Evolutionary conservation across 2,888 invertebrate genomes (phyloP).

Genomic region (Drosophila ezoana): DNA sequence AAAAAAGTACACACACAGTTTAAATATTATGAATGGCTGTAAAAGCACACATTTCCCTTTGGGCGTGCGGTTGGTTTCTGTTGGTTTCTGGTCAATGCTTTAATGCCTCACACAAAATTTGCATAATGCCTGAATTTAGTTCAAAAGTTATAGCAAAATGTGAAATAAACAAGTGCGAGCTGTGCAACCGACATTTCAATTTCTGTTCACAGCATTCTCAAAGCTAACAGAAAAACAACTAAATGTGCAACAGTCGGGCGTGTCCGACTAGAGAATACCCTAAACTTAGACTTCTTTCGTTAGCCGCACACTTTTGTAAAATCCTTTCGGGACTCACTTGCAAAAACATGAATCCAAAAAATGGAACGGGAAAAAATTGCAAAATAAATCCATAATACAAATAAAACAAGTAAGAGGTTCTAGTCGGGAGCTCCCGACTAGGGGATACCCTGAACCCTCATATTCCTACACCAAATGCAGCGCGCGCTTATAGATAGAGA

Average conservation of each 20-base stretch:
- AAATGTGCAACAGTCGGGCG: neutral
- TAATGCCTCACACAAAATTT: slow-evolving; percentile 14
- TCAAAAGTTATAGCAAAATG: neutral
- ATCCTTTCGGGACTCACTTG: too few relatives aligned
- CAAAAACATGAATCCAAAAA: too few relatives aligned
- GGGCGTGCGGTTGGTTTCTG: neutral
- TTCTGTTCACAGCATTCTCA: neutral
- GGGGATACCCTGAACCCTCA: too few relatives aligned
- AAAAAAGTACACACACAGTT: neutral
- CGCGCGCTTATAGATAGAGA: too few relatives aligned
- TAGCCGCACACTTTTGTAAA: too few relatives aligned
- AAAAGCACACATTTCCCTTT: slow-evolving; percentile 26
- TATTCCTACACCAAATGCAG: too few relatives aligned
- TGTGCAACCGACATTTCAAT: neutral
- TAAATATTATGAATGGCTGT: slow-evolving; percentile 29
- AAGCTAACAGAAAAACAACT: neutral
- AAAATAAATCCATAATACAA: too few relatives aligned
- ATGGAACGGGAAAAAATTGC: too few relatives aligned
- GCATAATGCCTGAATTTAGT: slow-evolving; percentile 4
- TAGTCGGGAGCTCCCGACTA: too few relatives aligned
- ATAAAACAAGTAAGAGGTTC: too few relatives aligned
- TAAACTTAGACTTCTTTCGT: neutral
- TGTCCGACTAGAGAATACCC: neutral
- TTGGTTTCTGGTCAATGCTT: slow-evolving; percentile 3
- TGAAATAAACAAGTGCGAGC: neutral